Evolutionary conservation across 2,113 vertebrate species (phyloP), one percentile per base, ranked within the genome.

Genomic region (Glareola pratincola): DNA sequence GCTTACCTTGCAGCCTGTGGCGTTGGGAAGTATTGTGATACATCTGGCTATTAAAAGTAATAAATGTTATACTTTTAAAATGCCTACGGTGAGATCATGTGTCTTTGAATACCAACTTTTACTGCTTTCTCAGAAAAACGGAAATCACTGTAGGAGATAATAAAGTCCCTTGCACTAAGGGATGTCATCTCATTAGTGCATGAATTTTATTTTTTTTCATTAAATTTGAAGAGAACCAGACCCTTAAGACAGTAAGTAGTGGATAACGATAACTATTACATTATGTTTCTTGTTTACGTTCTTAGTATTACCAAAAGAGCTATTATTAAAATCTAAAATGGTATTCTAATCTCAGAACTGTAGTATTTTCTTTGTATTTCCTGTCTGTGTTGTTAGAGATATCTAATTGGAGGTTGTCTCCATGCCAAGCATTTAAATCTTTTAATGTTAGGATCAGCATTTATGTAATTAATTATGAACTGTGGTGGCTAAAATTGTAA

Each of bases 171-270:
- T 68, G 54, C 37, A 51, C 26, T 92, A 48, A 73, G 63, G 30
- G 29, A 81, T 92, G 57, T 57, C 36, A 34, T 90, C 57, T 92
- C 72, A 69, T 97, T 74, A 96, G 87, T 51, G 34, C 54, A 64
- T 47, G 29, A 37, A 59, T 39, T 41, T 72, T 3, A 13, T 32
- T 36, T 50, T 34, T 77, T 43, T 51, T 32, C 36, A 41, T 95
- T 91, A 96, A 60, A 86, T 94, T 73, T 93, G 82, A 96, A 71
- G 60, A 87, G 68, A 97, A 82, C 90, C 94, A 95, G 93, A 90
- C 37, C 41, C 68, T 66, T 76, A 82, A 83, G 63, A 69, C 29
- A 94, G 53, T 89, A 75, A 75, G 45, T 37, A 48, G 43, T 48
- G 62, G 88, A 60, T 92, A 85, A 91, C 16, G 76, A 68, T 86